Conservation (phyloP, 2,113 vertebrate species). For the Xyrauchen texanus region DNA sequence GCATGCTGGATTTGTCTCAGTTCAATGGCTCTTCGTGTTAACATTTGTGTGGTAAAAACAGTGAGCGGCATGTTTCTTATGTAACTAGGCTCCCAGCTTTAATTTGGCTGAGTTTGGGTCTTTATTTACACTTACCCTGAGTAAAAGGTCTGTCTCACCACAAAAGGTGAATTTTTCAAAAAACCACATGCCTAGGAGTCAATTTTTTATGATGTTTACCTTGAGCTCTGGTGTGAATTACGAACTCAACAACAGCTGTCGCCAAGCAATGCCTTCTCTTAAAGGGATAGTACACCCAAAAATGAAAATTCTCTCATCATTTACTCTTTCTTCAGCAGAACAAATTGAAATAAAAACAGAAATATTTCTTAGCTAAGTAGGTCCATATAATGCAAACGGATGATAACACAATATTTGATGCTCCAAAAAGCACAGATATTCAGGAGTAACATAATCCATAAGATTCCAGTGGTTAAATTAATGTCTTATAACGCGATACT, state of each 20-base stretch:
- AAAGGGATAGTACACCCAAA: too few species aligned
- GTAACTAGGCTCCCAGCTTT: constrained; percentile 39
- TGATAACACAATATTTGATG: too few species aligned
- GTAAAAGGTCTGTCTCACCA: not conserved
- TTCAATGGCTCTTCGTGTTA: not conserved
- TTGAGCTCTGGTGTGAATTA: not conserved
- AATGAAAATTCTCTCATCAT: too few species aligned
- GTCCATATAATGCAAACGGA: too few species aligned
- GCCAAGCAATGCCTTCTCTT: not conserved
- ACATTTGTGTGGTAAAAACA: not conserved
- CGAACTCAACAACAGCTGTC: not conserved
- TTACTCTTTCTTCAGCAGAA: too few species aligned
- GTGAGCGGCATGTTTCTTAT: constrained; percentile 35
- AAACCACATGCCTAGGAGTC: not conserved
- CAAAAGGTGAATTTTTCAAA: not conserved
- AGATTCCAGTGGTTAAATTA: too few species aligned
- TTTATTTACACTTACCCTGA: constrained; percentile 33
- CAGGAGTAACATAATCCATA: too few species aligned
- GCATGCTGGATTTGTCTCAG: too few species aligned
- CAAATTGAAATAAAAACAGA: too few species aligned
- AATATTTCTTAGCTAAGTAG: too few species aligned
- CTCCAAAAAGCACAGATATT: too few species aligned
- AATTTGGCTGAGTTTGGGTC: constrained; percentile 21
- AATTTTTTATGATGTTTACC: constrained; percentile 17
- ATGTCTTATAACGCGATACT: too few species aligned